Percentiles rank a stretch among this genome's conserved stretches.
These are phyloP conservation scores for Peromyscus aztecus DNA, from an alignment of 2,797 vertebrate genomes.

Conservation along the genomic window DNA sequence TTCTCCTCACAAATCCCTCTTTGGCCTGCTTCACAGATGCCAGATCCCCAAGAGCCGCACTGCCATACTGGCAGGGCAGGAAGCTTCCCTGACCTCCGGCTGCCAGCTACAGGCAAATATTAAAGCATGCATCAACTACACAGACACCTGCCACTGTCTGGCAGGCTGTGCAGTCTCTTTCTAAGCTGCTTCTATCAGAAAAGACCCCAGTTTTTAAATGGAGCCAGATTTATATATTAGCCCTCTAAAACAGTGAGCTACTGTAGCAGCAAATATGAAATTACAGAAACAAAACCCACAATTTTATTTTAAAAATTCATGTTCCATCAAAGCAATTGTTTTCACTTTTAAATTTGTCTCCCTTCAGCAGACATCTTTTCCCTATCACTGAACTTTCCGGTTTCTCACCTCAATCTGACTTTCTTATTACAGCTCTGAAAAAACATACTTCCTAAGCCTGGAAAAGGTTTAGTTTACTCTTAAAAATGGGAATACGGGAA, in stretches of 20 bases:
- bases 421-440: constrained; percentile 69
- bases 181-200: constrained; percentile 80
- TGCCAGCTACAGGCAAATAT: constrained; percentile 79
- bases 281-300: constrained; percentile 79
- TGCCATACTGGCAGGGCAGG: constrained; percentile 79
- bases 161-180: constrained; percentile 83
- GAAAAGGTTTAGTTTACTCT: constrained; percentile 76
- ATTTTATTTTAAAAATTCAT: constrained; percentile 71
- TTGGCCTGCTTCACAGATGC: constrained; percentile 73
- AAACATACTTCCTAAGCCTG: constrained; percentile 72
- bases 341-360: constrained; percentile 69
- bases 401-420: constrained; percentile 53
- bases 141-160: constrained; percentile 74
- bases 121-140: constrained; percentile 85
- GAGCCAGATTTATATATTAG: constrained; percentile 76
- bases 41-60: constrained; percentile 82
- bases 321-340: constrained; percentile 77
- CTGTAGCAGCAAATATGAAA: constrained; percentile 79
- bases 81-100: constrained; percentile 76
- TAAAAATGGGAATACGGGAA: constrained; percentile 78
- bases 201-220: constrained; percentile 68
- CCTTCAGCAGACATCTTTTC: constrained; percentile 57
- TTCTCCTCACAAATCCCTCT: constrained; percentile 77
- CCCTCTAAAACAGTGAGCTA: constrained; percentile 81
- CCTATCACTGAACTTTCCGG: constrained; percentile 44